Evolutionary conservation across 2,888 invertebrate species (phyloP), one percentile per base, ranked within the genome.

Genomic region (Dicycla oo): DNA sequence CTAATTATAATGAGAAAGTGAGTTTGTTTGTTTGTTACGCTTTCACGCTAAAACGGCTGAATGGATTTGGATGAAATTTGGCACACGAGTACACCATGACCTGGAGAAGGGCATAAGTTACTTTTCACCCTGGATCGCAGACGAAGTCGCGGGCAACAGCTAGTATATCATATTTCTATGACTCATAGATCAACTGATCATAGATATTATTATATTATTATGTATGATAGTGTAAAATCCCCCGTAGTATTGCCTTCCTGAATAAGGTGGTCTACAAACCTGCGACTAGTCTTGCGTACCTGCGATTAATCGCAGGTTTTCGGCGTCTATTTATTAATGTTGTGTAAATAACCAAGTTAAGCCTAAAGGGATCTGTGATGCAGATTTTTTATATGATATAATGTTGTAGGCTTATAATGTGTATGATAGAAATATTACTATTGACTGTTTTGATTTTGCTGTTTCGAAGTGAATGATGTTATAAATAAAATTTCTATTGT

Each of bases 311-410:
- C 67, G 81, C 69, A 69, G 23, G 67, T 70, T 73, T 61, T 70
- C 30, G 71, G 30, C 56, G 40, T 65, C 47, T 78, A 58, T 56
- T 71, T 75, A 56, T 20, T 47, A 61, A 62, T 40, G 51, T 60
- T 64, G 51, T 82, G 81, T 82, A 83, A 71, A 78, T 83, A 83
- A 74, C 65, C 69, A 69, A 74, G 23, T 65, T 43, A 77, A 72
- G 71, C 66, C 73, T 71, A 77, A 81, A 79, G 1, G 6, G 64
- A 77, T 79, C 81, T 76, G 81, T 80, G 76, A 80, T 83, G 60
- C 80, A 80, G 83, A 83, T 83, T 82, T 34, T 40, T 38, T 34
- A 47, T 64, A 56, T 60, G 40, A 61, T 57, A 51, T 78, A 43
- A 60, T 73, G 23, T 73, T 20, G 20, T 13, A 54, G 67, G 69